These are phyloP conservation scores for Nephrotoma guestfalica DNA, from an alignment of 2,888 invertebrate species.

Conservation along the genomic window DNA sequence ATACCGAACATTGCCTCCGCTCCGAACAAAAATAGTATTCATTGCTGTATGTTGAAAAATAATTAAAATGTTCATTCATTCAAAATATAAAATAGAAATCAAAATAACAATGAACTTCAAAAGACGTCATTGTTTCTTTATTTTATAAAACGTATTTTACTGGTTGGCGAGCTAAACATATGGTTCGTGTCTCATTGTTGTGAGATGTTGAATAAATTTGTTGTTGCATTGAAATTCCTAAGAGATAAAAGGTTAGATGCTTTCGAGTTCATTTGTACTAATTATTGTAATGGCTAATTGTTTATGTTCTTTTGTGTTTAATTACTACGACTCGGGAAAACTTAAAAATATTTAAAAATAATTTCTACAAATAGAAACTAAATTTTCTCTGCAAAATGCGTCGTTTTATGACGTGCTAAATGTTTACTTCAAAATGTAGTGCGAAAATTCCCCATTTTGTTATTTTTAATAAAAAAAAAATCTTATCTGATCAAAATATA, in stretches of 20 bases:
- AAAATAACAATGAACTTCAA: background rate
- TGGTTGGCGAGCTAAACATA: too few relatives aligned
- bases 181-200: too few relatives aligned
- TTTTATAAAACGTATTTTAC: too few relatives aligned
- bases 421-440: background rate
- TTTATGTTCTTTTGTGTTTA: too few relatives aligned
- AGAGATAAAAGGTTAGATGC: too few relatives aligned
- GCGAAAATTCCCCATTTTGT: background rate
- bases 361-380: background rate
- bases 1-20: too few relatives aligned
- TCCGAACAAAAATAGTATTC: too few relatives aligned
- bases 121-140: background rate
- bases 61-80: background rate
- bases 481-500: background rate
- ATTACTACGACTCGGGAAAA: background rate
- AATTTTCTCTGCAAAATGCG: background rate
- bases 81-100: background rate
- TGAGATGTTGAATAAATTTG: too few relatives aligned
- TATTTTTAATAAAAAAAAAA: background rate
- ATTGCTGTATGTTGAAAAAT: background rate
- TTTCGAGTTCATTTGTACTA: too few relatives aligned
- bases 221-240: too few relatives aligned
- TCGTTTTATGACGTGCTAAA: background rate
- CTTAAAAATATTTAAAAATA: background rate
- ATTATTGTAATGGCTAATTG: too few relatives aligned